phyloP scores from a whole-genome alignment of 1,140 invertebrate species.

The Drosophila ercepeae region DNA sequence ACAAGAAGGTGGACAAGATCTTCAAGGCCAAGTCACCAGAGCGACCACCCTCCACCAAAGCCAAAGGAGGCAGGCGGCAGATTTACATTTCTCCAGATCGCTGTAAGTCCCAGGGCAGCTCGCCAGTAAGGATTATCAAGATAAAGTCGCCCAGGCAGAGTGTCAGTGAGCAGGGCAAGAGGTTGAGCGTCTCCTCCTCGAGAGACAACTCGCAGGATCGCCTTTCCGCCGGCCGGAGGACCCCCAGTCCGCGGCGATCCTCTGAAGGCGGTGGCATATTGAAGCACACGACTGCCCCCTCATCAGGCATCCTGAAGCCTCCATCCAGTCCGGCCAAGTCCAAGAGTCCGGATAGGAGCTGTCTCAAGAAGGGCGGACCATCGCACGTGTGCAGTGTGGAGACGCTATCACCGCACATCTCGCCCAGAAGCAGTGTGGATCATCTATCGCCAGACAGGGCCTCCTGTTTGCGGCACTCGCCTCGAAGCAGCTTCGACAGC shows the following conservation, averaged over 20 bases:
- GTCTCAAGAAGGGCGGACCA: conserved; percentile 76
- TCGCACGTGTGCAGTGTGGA: conserved; percentile 72
- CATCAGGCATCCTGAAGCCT: conserved; percentile 71
- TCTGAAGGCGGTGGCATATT: conserved; percentile 80
- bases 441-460: conserved; percentile 76
- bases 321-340: conserved; percentile 76
- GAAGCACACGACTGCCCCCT: conserved; percentile 64
- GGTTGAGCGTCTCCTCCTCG: conserved; percentile 67
- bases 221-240: conserved; percentile 65
- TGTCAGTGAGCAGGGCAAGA: conserved; percentile 76
- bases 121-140: conserved; percentile 82
- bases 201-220: conserved; percentile 81
- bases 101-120: conserved; percentile 80
- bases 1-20: conserved; percentile 82
- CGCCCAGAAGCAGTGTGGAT: conserved; percentile 75
- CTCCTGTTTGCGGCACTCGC: conserved; percentile 70
- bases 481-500: conserved; percentile 81
- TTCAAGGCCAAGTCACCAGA: conserved; percentile 78
- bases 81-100: conserved; percentile 82
- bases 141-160: conserved; percentile 79
- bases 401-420: conserved; percentile 68
- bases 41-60: conserved; percentile 39
- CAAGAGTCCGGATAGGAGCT: conserved; percentile 81
- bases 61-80: conserved; percentile 59
- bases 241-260: conserved; percentile 73